These are phyloP conservation scores for Oryzias curvinotus DNA, from an alignment of 2,113 vertebrate genomes.

Conservation along the genomic window DNA sequence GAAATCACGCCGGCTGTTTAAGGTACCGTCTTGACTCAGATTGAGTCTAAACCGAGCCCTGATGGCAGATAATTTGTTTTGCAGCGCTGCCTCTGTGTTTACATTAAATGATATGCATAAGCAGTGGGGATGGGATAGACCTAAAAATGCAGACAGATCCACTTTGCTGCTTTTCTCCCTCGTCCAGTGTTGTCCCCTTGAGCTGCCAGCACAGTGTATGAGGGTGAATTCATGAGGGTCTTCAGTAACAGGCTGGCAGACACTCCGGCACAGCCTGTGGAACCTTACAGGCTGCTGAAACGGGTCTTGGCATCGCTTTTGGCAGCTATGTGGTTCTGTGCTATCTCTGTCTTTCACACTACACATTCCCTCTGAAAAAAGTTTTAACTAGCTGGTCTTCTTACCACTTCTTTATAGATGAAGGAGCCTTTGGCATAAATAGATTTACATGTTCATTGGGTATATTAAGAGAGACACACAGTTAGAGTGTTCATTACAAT, in stretches of 20 bases:
- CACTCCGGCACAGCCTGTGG: constrained; percentile 60
- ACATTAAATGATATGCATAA: constrained; percentile 47
- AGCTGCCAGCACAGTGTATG: constrained; percentile 61
- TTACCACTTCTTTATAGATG: constrained; percentile 86
- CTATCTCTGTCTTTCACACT: constrained; percentile 52
- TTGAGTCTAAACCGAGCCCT: constrained; percentile 51
- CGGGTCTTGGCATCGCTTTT: constrained; percentile 69
- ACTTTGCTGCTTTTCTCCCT: constrained; percentile 42
- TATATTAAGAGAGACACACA: constrained; percentile 95
- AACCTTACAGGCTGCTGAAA: constrained; percentile 67
- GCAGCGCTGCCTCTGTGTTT: constrained; percentile 41
- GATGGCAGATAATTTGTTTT: constrained; percentile 67
- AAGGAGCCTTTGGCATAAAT: constrained; percentile 90
- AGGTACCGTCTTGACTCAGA: constrained; percentile 24
- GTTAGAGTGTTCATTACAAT: constrained; percentile 99
- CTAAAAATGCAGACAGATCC: constrained; percentile 53
- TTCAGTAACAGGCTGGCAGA: constrained; percentile 69
- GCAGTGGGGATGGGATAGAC: constrained; percentile 32
- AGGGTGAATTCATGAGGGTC: constrained; percentile 64
- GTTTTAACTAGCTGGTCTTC: constrained; percentile 86
- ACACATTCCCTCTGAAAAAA: constrained; percentile 59
- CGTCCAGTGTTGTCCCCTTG: constrained; percentile 57
- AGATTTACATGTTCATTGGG: constrained; percentile 92
- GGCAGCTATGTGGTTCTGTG: constrained; percentile 76
- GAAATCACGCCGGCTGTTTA: constrained; percentile 19